phyloP scores from a whole-genome alignment of 2,797 vertebrate species.

The Myotis planiceps region DNA sequence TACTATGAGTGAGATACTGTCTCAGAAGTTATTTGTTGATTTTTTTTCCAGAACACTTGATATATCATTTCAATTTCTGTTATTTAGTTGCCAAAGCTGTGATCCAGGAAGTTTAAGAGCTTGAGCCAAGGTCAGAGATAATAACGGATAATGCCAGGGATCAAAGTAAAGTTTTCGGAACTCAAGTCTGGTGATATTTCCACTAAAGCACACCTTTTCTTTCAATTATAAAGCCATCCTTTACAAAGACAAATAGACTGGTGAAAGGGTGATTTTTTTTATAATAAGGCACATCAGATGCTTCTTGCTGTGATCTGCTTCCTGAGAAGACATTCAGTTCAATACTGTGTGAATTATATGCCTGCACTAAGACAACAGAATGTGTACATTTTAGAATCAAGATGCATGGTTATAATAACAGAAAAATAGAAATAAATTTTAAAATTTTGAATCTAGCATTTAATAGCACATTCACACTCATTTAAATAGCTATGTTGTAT shows the following conservation, averaged over 20 bases:
- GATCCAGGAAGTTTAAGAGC: neutral
- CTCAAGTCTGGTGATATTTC: neutral
- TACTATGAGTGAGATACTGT: neutral
- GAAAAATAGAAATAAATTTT: neutral
- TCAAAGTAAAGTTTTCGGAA: slow-evolving; percentile 9
- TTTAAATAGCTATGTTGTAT: neutral
- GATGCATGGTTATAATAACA: neutral
- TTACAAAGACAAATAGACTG: slow-evolving; percentile 1
- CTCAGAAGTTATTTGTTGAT: neutral
- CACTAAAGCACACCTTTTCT: neutral
- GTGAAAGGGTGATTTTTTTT: neutral
- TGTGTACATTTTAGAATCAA: neutral
- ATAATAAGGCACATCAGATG: neutral
- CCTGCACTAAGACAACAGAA: neutral
- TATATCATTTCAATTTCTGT: neutral
- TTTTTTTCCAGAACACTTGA: neutral
- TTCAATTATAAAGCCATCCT: neutral
- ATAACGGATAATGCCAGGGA: neutral
- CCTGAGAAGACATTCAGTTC: neutral
- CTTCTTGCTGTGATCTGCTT: neutral
- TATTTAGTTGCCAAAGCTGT: neutral
- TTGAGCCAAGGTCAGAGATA: neutral
- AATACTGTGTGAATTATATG: neutral
- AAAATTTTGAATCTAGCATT: neutral
- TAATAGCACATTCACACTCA: neutral